A percentile compares a stretch with the other conserved stretches of the same genome.
These are phyloP conservation scores for Metalampra italica DNA, from an alignment of 2,888 invertebrate genomes.

Conservation along the genomic window DNA sequence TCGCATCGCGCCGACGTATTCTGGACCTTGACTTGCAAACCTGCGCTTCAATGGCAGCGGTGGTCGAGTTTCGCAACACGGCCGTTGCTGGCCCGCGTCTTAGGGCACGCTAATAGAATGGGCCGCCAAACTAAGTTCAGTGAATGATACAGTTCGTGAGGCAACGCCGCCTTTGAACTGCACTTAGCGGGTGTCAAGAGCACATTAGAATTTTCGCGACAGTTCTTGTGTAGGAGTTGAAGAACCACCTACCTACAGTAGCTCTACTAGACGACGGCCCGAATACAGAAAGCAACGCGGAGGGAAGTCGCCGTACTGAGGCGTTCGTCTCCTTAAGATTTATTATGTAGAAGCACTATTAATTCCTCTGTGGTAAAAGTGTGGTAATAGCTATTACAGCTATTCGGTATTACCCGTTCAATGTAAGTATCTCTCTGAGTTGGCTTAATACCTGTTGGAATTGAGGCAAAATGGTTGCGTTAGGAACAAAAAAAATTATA, in stretches of 20 bases:
- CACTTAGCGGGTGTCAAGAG: conserved; percentile 40
- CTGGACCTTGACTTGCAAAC: not conserved
- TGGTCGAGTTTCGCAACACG: conserved; percentile 3
- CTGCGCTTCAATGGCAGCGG: not conserved
- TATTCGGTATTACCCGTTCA: no score
- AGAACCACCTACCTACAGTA: not conserved
- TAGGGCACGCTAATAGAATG: conserved; percentile 43
- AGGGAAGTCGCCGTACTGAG: no score
- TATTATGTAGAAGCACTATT: no score
- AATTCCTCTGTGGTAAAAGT: no score
- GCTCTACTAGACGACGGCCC: no score
- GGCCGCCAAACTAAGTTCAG: conserved; percentile 44
- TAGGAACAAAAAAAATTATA: no score
- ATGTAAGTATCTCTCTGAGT: no score
- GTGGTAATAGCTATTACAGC: no score
- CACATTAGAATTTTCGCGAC: conserved; percentile 18
- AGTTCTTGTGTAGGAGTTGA: conserved; percentile 2
- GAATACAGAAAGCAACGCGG: no score
- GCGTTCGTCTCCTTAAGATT: no score
- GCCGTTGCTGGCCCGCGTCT: not conserved
- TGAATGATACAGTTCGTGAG: conserved; percentile 32
- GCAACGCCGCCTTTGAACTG: conserved; percentile 30
- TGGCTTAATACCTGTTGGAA: no score
- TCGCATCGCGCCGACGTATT: not conserved
- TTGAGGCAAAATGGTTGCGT: no score